Percentiles rank a stretch among this genome's conserved stretches.
These are phyloP conservation scores for Eupithecia centaureata DNA, from an alignment of 2,888 invertebrate genomes.

Conservation along the genomic window DNA sequence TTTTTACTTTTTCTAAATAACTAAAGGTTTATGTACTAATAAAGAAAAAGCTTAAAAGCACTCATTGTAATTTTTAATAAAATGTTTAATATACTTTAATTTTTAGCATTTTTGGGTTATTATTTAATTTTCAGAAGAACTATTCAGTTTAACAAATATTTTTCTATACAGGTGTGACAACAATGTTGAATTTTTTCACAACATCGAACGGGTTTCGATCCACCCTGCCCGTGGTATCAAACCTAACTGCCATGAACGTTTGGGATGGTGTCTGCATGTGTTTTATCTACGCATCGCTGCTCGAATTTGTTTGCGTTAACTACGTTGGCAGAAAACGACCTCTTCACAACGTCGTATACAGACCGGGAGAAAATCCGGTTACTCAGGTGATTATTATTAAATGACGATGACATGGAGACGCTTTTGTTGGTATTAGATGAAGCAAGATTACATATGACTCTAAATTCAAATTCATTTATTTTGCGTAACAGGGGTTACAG, in stretches of 20 bases:
- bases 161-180: slow-evolving; percentile 91
- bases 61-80: too few species aligned
- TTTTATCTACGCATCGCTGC: slow-evolving; percentile 96
- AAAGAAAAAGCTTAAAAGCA: too few species aligned
- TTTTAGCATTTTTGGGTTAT: too few species aligned
- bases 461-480: neutral
- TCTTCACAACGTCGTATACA: slow-evolving; percentile 93
- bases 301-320: slow-evolving; percentile 98
- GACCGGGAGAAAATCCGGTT: slow-evolving; percentile 95
- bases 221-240: slow-evolving; percentile 96
- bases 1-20: neutral
- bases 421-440: slow-evolving; percentile 12
- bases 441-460: slow-evolving; percentile 12
- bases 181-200: slow-evolving; percentile 99
- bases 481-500: too few species aligned
- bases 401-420: slow-evolving; percentile 7
- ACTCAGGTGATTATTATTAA: slow-evolving; percentile 88
- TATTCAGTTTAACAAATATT: slow-evolving; percentile 38
- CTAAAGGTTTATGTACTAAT: too few species aligned
- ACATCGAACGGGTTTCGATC: slow-evolving; percentile 96
- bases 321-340: slow-evolving; percentile 96
- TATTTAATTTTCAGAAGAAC: neutral
- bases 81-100: too few species aligned
- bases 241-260: slow-evolving; percentile 97
- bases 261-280: slow-evolving; percentile 99